A percentile compares a stretch with the other conserved stretches of the same genome.
phyloP scores from a whole-genome alignment of 2,888 invertebrate genomes.

The Herminia tarsipennalis region DNA sequence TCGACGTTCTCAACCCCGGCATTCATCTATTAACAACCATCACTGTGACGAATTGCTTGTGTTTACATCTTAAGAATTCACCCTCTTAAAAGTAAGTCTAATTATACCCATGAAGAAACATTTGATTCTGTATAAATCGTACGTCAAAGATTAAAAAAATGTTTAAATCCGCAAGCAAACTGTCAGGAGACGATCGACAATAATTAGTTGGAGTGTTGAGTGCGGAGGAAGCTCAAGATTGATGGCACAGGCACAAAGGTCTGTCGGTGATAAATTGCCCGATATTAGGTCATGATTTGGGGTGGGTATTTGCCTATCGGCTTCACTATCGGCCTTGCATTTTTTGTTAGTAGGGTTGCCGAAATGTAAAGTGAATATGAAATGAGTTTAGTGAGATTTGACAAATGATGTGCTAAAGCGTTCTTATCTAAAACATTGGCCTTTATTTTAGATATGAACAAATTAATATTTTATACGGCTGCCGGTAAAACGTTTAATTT shows the following conservation, averaged over 20 bases:
- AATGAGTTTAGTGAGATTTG: conserved; percentile 49
- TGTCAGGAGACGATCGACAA: conserved; percentile 76
- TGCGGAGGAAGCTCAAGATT: conserved; percentile 78
- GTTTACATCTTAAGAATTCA: conserved; percentile 30
- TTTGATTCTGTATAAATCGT: conserved; percentile 38
- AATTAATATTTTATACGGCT: background rate
- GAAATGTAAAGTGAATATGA: conserved; percentile 57
- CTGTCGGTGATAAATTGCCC: conserved; percentile 83
- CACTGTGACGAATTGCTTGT: conserved; percentile 35
- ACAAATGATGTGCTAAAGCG: conserved; percentile 42
- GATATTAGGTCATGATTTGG: conserved; percentile 83
- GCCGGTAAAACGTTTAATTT: background rate
- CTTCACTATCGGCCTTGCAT: conserved; percentile 61
- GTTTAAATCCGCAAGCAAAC: conserved; percentile 67
- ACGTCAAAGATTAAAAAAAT: conserved; percentile 63
- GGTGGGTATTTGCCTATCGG: conserved; percentile 80
- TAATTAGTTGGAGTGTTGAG: conserved; percentile 82
- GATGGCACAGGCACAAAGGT: conserved; percentile 79
- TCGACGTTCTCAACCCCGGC: conserved; percentile 25
- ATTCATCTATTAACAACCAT: conserved; percentile 37
- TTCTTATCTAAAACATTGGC: background rate
- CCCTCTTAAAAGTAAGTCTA: conserved; percentile 19
- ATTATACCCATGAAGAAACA: conserved; percentile 29
- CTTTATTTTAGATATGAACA: background rate
- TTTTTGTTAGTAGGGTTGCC: conserved; percentile 60